phyloP scores from a whole-genome alignment of 2,797 vertebrate species.

The Onychomys arenicola region DNA sequence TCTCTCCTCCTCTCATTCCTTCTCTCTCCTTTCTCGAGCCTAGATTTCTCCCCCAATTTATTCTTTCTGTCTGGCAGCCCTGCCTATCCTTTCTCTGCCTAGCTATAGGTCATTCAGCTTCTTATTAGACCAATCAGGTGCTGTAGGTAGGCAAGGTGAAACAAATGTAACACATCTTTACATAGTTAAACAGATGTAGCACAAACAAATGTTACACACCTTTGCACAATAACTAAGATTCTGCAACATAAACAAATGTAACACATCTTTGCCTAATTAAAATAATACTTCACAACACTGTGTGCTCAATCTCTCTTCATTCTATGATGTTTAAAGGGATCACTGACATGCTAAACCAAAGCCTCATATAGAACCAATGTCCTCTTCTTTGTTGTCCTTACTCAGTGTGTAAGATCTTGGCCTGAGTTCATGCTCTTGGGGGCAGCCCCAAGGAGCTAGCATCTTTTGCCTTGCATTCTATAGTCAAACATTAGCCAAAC shows the following conservation, averaged over 20 bases:
- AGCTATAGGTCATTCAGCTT: background rate
- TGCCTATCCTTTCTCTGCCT: background rate
- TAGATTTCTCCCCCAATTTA: background rate
- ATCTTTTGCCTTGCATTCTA: background rate
- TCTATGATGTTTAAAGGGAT: background rate
- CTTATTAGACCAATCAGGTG: background rate
- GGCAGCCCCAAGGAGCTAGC: rapidly evolving
- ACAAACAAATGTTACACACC: no score
- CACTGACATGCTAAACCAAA: background rate
- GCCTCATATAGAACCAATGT: background rate
- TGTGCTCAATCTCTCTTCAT: background rate
- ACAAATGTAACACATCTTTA: background rate
- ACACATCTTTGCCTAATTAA: background rate
- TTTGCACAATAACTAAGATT: no score
- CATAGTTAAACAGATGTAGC: no score
- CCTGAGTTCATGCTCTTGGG: background rate
- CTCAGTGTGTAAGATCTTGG: background rate
- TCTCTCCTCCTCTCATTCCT: background rate
- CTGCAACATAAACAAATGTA: background rate
- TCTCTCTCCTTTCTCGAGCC: background rate
- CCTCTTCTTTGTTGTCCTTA: background rate
- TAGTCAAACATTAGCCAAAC: background rate
- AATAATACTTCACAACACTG: background rate
- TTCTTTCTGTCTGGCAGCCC: background rate
- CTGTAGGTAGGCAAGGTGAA: background rate